Percentiles rank a stretch among this genome's conserved stretches.
phyloP scores from a whole-genome alignment of 2,113 vertebrate genomes.

The Lycaon pictus region DNA sequence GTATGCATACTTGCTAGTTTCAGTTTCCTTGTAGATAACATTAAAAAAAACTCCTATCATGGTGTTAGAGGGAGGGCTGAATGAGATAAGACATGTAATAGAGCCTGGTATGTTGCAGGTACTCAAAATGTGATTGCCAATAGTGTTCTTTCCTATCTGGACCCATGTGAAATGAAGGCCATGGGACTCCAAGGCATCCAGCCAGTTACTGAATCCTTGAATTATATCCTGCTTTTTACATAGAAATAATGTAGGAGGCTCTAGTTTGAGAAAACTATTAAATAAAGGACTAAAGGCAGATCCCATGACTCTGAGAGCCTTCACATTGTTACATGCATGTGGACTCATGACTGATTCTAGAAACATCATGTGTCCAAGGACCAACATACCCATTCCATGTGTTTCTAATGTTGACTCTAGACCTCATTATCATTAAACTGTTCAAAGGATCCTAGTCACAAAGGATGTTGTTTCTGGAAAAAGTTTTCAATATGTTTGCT shows the following conservation, averaged over 20 bases:
- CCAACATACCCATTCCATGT: neutral
- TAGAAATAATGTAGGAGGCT: neutral
- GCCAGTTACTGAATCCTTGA: neutral
- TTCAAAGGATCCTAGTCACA: conserved; percentile 33
- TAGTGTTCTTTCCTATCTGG: neutral
- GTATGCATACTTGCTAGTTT: neutral
- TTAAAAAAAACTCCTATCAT: neutral
- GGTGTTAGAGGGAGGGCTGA: neutral
- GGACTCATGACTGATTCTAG: neutral
- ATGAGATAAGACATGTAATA: neutral
- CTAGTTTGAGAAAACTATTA: neutral
- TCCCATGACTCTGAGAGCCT: neutral
- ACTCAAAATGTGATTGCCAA: neutral
- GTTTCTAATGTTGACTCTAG: neutral
- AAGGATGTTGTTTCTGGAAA: conserved; percentile 56
- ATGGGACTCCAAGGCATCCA: neutral
- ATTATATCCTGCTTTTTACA: neutral
- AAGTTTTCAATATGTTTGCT: neutral
- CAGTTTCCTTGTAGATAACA: neutral
- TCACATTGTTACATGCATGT: neutral
- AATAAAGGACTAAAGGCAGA: neutral
- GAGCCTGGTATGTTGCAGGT: neutral
- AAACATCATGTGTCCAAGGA: neutral
- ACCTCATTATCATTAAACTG: neutral
- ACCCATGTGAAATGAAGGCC: neutral